Evolutionary conservation across 2,888 invertebrate species (phyloP).

Genomic region (Bembecia ichneumoniformis): DNA sequence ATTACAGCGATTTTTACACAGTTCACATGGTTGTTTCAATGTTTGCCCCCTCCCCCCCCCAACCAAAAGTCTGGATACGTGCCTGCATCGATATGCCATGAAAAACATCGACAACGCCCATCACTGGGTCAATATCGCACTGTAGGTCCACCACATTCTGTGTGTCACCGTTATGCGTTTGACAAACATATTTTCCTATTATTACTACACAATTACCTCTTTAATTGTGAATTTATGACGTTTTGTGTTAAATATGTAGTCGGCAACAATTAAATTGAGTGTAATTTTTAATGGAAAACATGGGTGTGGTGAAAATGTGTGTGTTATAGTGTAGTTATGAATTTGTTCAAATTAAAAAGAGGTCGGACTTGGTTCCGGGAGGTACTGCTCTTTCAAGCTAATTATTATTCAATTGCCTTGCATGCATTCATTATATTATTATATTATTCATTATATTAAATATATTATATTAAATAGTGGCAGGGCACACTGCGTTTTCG

Average conservation of each 20-base stretch:
- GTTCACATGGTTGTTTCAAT: too few relatives aligned
- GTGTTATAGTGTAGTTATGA: conserved; percentile 8
- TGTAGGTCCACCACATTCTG: conserved; percentile 17
- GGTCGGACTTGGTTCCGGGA: conserved; percentile 57
- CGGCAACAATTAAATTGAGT: too few relatives aligned
- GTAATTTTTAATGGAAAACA: neutral
- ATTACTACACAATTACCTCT: conserved; percentile 6
- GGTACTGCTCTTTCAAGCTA: conserved; percentile 21
- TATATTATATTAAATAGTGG: too few relatives aligned
- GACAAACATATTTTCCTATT: conserved; percentile 15
- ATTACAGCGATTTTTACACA: too few relatives aligned
- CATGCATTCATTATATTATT: too few relatives aligned
- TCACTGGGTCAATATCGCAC: conserved; percentile 26
- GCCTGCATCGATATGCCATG: too few relatives aligned
- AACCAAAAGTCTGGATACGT: too few relatives aligned
- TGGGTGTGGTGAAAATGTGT: neutral
- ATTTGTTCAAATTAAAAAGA: conserved; percentile 41
- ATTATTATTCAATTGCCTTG: too few relatives aligned
- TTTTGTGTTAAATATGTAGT: neutral
- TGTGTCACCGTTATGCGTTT: conserved; percentile 22
- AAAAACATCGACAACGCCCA: conserved; percentile 7
- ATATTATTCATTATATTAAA: too few relatives aligned
- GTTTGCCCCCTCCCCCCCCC: too few relatives aligned
- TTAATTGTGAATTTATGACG: neutral
- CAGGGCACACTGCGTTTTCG: too few relatives aligned